These are phyloP conservation scores for Callipepla californica DNA, from an alignment of 2,113 vertebrate species.

Conservation along the genomic window DNA sequence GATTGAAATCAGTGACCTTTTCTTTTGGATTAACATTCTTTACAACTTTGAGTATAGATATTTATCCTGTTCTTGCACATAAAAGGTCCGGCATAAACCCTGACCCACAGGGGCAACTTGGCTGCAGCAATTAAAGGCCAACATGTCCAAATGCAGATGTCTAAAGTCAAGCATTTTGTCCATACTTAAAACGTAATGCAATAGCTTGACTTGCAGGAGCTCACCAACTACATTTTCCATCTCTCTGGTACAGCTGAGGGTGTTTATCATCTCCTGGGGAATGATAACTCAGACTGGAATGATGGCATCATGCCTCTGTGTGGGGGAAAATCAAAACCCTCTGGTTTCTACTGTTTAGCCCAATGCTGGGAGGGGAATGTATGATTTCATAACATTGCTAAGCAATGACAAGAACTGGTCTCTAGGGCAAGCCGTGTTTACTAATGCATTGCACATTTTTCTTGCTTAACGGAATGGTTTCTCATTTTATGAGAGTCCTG, in stretches of 20 bases:
- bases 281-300: not conserved
- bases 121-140: slow-evolving; percentile 6
- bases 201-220: not conserved
- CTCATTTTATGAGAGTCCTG: slow-evolving; percentile 35
- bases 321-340: not conserved
- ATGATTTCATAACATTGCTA: slow-evolving; percentile 67
- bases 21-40: slow-evolving; percentile 21
- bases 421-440: slow-evolving; percentile 47
- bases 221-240: not conserved
- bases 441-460: slow-evolving; percentile 41
- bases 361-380: slow-evolving; percentile 24
- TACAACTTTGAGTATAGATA: slow-evolving; percentile 27
- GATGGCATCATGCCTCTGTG: not conserved
- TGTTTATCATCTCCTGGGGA: not conserved
- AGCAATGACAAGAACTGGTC: slow-evolving; percentile 49
- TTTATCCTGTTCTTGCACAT: not conserved
- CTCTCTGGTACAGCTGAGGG: not conserved
- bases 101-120: not conserved
- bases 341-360: not conserved
- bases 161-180: not conserved
- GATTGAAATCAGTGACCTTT: slow-evolving; percentile 40
- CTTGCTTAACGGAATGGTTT: slow-evolving; percentile 21
- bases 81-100: slow-evolving; percentile 8
- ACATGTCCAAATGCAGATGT: not conserved
- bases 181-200: not conserved